Base-by-base conservation (phyloP, 2,113 vertebrate species). In the Melospiza melodia region DNA sequence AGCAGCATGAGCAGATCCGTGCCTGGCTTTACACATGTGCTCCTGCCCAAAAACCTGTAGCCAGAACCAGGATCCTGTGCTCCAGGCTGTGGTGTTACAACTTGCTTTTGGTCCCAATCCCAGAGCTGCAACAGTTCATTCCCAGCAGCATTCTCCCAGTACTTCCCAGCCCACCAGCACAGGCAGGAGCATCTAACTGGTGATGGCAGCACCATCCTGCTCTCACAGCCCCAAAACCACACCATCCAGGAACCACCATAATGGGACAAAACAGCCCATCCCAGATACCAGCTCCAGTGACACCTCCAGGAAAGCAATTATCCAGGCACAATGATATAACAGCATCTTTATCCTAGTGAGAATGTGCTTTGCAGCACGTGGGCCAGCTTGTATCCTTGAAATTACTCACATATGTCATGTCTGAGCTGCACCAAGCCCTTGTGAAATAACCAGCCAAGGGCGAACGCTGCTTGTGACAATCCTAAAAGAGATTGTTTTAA, bases 1-100 rank as follows among this genome's bases (percentile, higher is more conserved):
- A 57, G 43, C 28, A 44, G 37, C 31, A 27, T 0, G 0, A 54
- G 43, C 25, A 81, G 73, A 39, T 73, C 39, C 0, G 0, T 30
- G 55, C 48, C 44, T 22, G 35, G n/a, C 39, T 72, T 67, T 1
- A 1, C 8, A 15, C 2, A 0, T 5, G 54, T 41, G 55, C 31
- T 69, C 48, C 77, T 81, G 43, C 31, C 61, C 41, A n/a, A 82
- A 84, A 75, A 8, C 31, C 39, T 17, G 24, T 3, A 61, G 84
- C 23, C 10, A 6, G 58, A 57, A 35, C 8, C 1, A 2, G 43
- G 43, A 44, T 58, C 35, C 73, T 39, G 41, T 28, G 80, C 54
- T 22, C 46, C 44, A 43, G 30, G 30, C 48, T 55, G 22, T 9
- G 49, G 5, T 11, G 33, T 0, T 12, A 8, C 24, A 52, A 28